Conservation (phyloP, 2,888 invertebrate species). For the Gerosis bhagava region DNA sequence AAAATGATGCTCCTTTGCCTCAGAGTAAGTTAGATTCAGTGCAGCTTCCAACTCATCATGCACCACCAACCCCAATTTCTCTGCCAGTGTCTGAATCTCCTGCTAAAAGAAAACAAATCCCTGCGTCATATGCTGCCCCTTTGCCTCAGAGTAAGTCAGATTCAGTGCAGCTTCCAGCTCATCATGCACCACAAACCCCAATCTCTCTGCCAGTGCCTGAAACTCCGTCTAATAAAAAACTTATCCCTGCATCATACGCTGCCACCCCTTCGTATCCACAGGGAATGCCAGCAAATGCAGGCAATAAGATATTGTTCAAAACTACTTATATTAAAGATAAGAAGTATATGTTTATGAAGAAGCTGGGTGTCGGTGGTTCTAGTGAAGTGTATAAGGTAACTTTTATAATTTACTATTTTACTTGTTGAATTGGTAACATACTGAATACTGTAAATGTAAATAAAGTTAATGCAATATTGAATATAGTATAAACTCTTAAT, state of each 20-base stretch:
- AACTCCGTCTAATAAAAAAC: constrained; percentile 59
- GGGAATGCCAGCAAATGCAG: no score
- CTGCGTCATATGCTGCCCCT: no score
- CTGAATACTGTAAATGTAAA: no score
- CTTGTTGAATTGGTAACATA: no score
- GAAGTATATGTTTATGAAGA: constrained; percentile 88
- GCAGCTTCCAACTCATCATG: not conserved
- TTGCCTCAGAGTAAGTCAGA: no score
- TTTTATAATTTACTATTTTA: constrained; percentile 14
- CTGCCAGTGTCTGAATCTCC: no score
- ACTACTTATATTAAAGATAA: constrained; percentile 86
- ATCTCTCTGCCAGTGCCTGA: constrained; percentile 46
- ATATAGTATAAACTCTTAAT: no score
- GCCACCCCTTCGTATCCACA: constrained; percentile 75
- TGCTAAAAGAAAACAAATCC: no score
- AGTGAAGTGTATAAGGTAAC: constrained; percentile 89
- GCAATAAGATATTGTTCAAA: constrained; percentile 61
- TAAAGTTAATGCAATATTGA: no score
- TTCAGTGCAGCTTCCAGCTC: no score
- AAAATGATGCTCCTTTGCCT: constrained; percentile 23
- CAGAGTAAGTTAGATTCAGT: constrained; percentile 38
- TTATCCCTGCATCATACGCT: constrained; percentile 50
- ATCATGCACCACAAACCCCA: not conserved
- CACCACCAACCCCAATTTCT: constrained; percentile 16
- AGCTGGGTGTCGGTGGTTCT: constrained; percentile 94